Evolutionary conservation across 92 coral and sea anemone genomes (phyloP), one percentile per base, ranked within the genome.

Genomic region (Muricea muricata): DNA sequence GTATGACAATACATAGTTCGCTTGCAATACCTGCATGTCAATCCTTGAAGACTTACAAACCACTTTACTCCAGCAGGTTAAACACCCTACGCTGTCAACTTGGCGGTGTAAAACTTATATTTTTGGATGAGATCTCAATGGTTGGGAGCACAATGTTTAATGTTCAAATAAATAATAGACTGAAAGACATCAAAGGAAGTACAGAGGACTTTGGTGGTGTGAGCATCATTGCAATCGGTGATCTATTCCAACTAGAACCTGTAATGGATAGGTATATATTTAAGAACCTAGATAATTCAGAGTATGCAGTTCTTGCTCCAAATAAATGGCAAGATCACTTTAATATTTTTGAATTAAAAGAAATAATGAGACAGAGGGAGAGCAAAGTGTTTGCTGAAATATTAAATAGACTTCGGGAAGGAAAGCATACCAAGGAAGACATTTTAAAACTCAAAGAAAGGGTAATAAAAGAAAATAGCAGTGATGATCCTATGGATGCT

Each of bases 11-110:
- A 17, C 91, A 87, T 28, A 87, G 83, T 58, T 77, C 89, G 6
- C 39, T 89, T 21, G 87, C 87, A 57, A 87, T 90, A 55, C 93
- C 90, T 0, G 93, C 91, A 69, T 78, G 65, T 60, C 93, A 90
- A 42, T 82, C 83, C 15, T 57, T 91, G 46, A 37, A 37, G 42
- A 37, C 4, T 37, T 37, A 37, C 42, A 37, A 37, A 37, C 42
- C 4, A 4, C 42, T 91, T 68, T 87, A 91, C 52, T 91, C 94
- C 73, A 91, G 91, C 69, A 84, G 89, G 47, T 83, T 84, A 0
- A 88, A 91, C 47, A 91, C 90, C 46, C 15, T 91, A 45, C 80
- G 92, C 20, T 35, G 37, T 84, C 54, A 69, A 29, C 52, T 86
- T 6, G 81, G 80, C 2, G 82, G 65, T 37, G 4, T 78, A 79